Evolutionary conservation across 2,797 vertebrate genomes (phyloP), one percentile per base, ranked within the genome.

Genomic region (Danio albolineatus): DNA sequence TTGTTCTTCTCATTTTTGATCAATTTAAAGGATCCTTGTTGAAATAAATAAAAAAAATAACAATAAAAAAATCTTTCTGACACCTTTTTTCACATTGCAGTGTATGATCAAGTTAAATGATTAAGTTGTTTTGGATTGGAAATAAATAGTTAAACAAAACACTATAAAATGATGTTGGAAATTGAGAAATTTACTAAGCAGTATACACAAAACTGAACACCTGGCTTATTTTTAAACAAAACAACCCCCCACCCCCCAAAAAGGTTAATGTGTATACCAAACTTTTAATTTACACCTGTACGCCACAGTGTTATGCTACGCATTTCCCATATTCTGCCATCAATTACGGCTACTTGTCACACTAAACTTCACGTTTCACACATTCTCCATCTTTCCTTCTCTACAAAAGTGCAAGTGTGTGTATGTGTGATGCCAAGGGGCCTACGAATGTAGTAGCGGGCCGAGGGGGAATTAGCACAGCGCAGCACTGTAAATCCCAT

Each of bases 391-490:
- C 21, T 39, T 21, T 12, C n/a, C 49, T 44, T 62, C 46, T 64
- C 41, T 60, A 7, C 41, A 39, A 36, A 49, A 36, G 44, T 54
- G 66, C 43, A 56, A 74, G 64, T 48, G 70, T 7, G 56, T 75
- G 28, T 71, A 67, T 75, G 72, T 74, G 81, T 48, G 78, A 77
- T 76, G 39, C 71, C 73, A 59, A 48, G 78, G 69, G 61, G 51
- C 48, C 46, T 53, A 43, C 78, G 81, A 73, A 48, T 57, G 65
- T 64, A 73, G 43, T 44, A 73, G 60, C 28, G n/a, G 21, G 73
- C 44, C 53, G 54, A 60, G 61, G 44, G 87, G 88, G 87, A 88
- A 91, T 90, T 89, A 90, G 83, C 86, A 79, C 87, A 28, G 67
- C 46, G 73, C 76, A 13, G 84, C 60, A 86, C 85, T 82, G 85